Evolutionary conservation across 2,888 invertebrate genomes (phyloP).

Genomic region (Drosophila kanekoi): DNA sequence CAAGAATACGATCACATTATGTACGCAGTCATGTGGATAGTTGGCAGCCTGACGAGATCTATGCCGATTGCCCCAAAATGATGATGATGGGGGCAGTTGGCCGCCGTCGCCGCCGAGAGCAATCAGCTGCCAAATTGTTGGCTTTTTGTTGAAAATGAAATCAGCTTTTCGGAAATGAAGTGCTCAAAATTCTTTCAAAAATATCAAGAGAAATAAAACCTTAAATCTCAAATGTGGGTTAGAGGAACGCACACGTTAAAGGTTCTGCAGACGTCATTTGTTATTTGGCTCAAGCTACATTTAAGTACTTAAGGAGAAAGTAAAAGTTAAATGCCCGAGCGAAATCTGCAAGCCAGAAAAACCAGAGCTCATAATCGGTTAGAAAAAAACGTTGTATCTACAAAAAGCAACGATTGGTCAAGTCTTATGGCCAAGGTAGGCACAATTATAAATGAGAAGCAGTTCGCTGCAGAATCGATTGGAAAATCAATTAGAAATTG

Average conservation of each 20-base stretch:
- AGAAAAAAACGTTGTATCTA: conserved; percentile 15
- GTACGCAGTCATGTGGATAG: conserved; percentile 29
- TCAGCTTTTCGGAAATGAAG: conserved; percentile 43
- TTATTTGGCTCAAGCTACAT: conserved; percentile 43
- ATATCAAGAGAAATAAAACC: not conserved
- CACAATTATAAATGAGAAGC: not conserved
- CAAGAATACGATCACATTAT: conserved; percentile 24
- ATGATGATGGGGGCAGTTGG: conserved; percentile 37
- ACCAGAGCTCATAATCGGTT: conserved; percentile 3
- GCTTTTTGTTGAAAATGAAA: conserved; percentile 70
- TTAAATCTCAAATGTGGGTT: conserved; percentile 31
- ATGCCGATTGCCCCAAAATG: conserved; percentile 48
- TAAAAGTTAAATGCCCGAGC: conserved; percentile 45
- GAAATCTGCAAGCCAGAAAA: conserved; percentile 26
- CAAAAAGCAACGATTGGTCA: conserved; percentile 9
- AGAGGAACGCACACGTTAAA: conserved; percentile 30
- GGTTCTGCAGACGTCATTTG: conserved; percentile 50
- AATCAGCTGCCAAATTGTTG: conserved; percentile 66
- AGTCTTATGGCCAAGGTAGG: conserved; percentile 8
- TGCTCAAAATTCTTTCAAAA: conserved; percentile 35
- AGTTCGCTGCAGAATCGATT: too few relatives aligned
- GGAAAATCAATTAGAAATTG: too few relatives aligned
- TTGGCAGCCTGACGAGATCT: conserved; percentile 51
- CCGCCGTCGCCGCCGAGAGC: conserved; percentile 28
- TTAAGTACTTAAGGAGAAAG: conserved; percentile 45